Evolutionary conservation across 2,113 vertebrate species (phyloP).

Genomic region (Zapus hudsonius): DNA sequence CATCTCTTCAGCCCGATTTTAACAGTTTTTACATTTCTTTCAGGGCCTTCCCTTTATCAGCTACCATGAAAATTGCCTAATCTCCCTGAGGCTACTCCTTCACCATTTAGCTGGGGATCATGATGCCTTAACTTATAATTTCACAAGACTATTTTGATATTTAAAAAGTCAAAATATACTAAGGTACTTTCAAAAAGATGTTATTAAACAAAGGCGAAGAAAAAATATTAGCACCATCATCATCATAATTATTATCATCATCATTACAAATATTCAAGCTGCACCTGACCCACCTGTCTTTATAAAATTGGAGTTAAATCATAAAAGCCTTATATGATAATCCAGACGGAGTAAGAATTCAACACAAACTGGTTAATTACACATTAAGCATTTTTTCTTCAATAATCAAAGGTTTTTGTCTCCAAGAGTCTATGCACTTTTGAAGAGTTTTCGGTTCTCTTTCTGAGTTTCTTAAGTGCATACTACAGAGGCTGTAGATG

Average conservation of each 20-base stretch:
- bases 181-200: conserved; percentile 34
- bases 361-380: conserved; percentile 33
- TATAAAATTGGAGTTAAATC: conserved; percentile 57
- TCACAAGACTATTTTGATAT: conserved; percentile 48
- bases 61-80: conserved; percentile 50
- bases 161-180: conserved; percentile 39
- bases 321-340: conserved; percentile 27
- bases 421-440: background rate
- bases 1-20: too few relatives aligned
- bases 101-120: conserved; percentile 37
- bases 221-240: conserved; percentile 57
- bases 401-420: conserved; percentile 50
- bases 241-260: conserved; percentile 62
- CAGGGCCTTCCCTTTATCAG: background rate
- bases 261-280: conserved; percentile 62
- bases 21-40: conserved; percentile 50
- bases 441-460: background rate
- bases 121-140: conserved; percentile 30
- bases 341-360: conserved; percentile 46
- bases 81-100: conserved; percentile 49
- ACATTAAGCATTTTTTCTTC: conserved; percentile 41
- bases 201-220: conserved; percentile 66
- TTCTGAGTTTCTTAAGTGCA: conserved; percentile 14
- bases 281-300: conserved; percentile 67
- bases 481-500: background rate